Percentiles rank a stretch among this genome's conserved stretches.
phyloP scores from a whole-genome alignment of 1,140 invertebrate genomes.

The Zaprionus kolodkinae region DNA sequence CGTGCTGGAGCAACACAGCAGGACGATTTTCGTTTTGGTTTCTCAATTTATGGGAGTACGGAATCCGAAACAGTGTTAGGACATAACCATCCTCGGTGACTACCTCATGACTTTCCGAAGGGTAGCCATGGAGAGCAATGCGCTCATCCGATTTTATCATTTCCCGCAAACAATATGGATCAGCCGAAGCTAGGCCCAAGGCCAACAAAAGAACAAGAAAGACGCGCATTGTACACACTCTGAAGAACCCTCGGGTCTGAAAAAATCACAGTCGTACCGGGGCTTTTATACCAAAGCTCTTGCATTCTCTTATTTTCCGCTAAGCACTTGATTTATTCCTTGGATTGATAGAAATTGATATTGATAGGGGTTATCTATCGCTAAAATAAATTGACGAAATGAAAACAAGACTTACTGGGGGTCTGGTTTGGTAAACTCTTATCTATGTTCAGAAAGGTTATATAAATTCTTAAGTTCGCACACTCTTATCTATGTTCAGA shows the following conservation, averaged over 20 bases:
- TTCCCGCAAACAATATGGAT: conserved; percentile 38
- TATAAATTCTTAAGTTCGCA: too few relatives aligned
- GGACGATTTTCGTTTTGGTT: conserved; percentile 48
- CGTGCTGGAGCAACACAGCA: conserved; percentile 65
- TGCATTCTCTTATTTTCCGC: neutral
- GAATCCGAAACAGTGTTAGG: conserved; percentile 69
- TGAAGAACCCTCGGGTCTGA: conserved; percentile 26
- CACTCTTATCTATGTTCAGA: neutral
- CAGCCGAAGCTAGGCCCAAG: conserved; percentile 28
- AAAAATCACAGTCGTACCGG: conserved; percentile 4
- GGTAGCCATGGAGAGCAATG: conserved; percentile 67
- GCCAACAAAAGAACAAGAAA: conserved; percentile 38
- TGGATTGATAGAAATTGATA: neutral
- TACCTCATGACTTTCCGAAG: conserved; percentile 55
- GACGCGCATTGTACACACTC: conserved; percentile 41
- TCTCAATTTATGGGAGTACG: conserved; percentile 64
- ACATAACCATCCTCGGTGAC: conserved; percentile 64
- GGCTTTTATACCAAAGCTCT: conserved; percentile 19
- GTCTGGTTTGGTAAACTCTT: neutral
- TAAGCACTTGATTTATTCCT: conserved; percentile 36
- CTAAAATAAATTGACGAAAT: neutral
- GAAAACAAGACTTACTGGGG: conserved; percentile 14
- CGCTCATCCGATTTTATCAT: conserved; percentile 59
- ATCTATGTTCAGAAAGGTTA: neutral
- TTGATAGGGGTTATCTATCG: conserved; percentile 19